Evolutionary conservation across 2,888 invertebrate species (phyloP).

Genomic region (Piscicola geometra): DNA sequence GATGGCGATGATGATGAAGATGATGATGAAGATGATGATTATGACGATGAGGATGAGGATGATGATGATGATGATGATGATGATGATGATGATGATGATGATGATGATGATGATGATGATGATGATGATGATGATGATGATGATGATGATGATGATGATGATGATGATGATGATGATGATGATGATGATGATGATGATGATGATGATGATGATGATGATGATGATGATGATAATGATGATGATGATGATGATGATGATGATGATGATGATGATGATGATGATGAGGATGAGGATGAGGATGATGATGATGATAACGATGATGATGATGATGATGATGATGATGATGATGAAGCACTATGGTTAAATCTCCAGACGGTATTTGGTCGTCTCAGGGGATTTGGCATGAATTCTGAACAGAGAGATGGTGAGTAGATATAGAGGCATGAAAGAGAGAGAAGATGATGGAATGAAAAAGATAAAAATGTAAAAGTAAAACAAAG

Average conservation of each 20-base stretch:
- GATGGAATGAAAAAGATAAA: no score
- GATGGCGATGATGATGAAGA: neutral
- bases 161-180: neutral
- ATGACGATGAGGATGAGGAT: neutral
- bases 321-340: neutral
- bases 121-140: neutral
- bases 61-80: neutral
- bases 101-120: neutral
- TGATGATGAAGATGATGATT: neutral
- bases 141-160: neutral
- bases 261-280: slow-evolving; percentile 3
- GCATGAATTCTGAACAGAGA: no score
- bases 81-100: slow-evolving; percentile 1
- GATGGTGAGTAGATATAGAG: no score
- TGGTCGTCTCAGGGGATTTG: no score
- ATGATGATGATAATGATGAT: neutral
- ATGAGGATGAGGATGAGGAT: neutral
- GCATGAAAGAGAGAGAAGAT: no score
- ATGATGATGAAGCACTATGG: neutral
- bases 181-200: slow-evolving; percentile 1
- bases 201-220: slow-evolving; percentile 1
- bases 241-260: neutral
- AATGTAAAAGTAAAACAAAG: no score
- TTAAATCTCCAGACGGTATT: no score
- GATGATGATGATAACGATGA: neutral